Base-by-base conservation (phyloP, 2,797 vertebrate genomes). In the Enteromius thamalakanensis region DNA sequence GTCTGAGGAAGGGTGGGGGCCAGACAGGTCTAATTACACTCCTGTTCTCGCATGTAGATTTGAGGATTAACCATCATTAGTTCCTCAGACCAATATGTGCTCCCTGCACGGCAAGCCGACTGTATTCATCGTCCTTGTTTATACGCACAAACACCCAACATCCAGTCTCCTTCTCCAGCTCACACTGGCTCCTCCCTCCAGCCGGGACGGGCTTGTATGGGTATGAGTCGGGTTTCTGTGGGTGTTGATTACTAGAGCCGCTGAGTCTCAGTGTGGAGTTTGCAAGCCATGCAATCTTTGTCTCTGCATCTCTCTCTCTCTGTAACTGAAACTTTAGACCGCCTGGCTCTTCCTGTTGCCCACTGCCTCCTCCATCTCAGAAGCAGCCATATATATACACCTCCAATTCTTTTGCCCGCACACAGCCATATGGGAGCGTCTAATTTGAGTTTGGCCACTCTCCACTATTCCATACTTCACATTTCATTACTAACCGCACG, bases 381-480 rank as follows among this genome's bases (percentile, higher is more conserved):
- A 90, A 87, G 40, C 89, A 80, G 90, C 93, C 93, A 93, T 94
- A 94, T 94, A 95, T 79, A 95, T 93, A 91, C 88, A 83, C 87
- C 69, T 88, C 84, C 91, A 92, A 84, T 90, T 88, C 91, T 91
- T 91, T 89, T 42, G 40, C 45, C 67, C 17, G 15, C 51, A 58
- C 71, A 72, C 34, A 88, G 91, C 92, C 92, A 91, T 92, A 92
- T 91, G 90, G 91, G 91, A 91, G 86, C 87, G 34, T 90, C 91
- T 92, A 94, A 94, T 94, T 94, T 94, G 92, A 94, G 91, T 86
- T 89, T 89, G 89, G 90, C 90, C 88, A 70, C 71, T 90, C 91
- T 90, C 90, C 88, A 86, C 88, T 40, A 89, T 91, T 89, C 91
- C 92, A 90, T 93, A 91, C 91, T 94, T 94, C 88, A 92, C 92